A percentile compares a stretch with the other conserved stretches of the same genome.
These are phyloP conservation scores for Pristionchus mayeri DNA, from an alignment of 2,888 invertebrate species.

Conservation along the genomic window DNA sequence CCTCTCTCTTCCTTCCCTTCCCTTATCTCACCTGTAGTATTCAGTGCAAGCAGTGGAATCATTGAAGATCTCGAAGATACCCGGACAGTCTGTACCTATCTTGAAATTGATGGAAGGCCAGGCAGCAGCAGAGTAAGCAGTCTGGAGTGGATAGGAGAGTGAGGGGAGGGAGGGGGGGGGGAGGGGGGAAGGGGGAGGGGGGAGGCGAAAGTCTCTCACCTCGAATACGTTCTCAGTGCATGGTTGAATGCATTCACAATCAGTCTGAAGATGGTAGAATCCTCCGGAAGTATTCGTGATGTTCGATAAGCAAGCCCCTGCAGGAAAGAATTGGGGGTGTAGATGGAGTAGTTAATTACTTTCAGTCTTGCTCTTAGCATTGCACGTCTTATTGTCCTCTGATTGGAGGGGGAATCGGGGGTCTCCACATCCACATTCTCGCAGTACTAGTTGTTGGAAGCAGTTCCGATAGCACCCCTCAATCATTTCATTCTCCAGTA, in stretches of 20 bases:
- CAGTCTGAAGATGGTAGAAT: conserved; percentile 71
- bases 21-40: conserved; percentile 63
- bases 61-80: conserved; percentile 69
- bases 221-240: conserved; percentile 75
- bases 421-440: conserved; percentile 75
- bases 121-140: conserved; percentile 75
- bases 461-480: conserved; percentile 76
- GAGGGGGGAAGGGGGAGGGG: not conserved
- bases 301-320: conserved; percentile 70
- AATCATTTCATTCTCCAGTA: too few species aligned
- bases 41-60: conserved; percentile 73
- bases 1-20: not conserved
- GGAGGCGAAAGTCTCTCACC: conserved; percentile 14
- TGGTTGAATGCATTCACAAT: conserved; percentile 68
- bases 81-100: conserved; percentile 71
- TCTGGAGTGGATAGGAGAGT: conserved; percentile 50
- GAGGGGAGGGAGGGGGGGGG: not conserved
- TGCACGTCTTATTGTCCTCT: conserved; percentile 66
- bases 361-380: conserved; percentile 64
- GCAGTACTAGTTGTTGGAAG: conserved; percentile 74
- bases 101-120: conserved; percentile 76
- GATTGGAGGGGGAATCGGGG: conserved; percentile 75
- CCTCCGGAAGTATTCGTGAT: conserved; percentile 70
- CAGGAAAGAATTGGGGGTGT: not conserved
- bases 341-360: conserved; percentile 51